Percentiles rank a stretch among this genome's conserved stretches.
Conservation (phyloP, 2,113 vertebrate genomes). For the Synchiropus splendidus region DNA sequence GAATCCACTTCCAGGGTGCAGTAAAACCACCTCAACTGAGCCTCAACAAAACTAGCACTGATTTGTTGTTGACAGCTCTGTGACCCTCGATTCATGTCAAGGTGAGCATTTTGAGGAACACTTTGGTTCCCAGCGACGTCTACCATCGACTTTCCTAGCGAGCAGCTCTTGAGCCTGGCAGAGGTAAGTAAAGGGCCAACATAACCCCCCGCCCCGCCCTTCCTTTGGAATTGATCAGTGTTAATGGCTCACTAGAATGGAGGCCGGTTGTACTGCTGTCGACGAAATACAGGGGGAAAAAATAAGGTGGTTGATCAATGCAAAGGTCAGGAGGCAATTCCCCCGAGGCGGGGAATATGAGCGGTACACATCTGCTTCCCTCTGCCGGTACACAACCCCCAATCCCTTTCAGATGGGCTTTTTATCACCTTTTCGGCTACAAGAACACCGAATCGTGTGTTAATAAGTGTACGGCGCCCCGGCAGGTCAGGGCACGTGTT, state of each 20-base stretch:
- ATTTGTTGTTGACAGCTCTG: no score
- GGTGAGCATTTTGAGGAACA: no score
- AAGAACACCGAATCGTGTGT: slow-evolving; percentile 46
- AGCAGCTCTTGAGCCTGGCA: no score
- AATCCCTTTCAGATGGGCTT: slow-evolving; percentile 55
- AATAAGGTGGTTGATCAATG: slow-evolving; percentile 33
- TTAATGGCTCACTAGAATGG: slow-evolving; percentile 49
- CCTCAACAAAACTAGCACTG: no score
- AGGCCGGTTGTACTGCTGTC: slow-evolving; percentile 21
- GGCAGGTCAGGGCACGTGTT: slow-evolving; percentile 25
- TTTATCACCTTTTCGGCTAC: slow-evolving; percentile 49
- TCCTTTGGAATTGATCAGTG: slow-evolving; percentile 30
- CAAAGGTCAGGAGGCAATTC: slow-evolving; percentile 41
- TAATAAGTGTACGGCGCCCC: slow-evolving; percentile 47
- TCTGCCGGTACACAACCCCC: slow-evolving; percentile 24
- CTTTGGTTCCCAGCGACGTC: no score
- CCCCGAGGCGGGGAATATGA: slow-evolving; percentile 40
- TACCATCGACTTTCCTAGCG: no score
- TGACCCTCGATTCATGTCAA: no score
- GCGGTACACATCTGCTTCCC: slow-evolving; percentile 48
- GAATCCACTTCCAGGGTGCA: no score
- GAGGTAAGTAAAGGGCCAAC: no score
- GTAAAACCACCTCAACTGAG: no score
- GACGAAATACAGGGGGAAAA: slow-evolving; percentile 24
- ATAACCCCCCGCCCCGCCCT: no score